Percentiles rank a stretch among this genome's conserved stretches.
Evolutionary conservation across 1,140 invertebrate genomes (phyloP).

Genomic region (Diachasmimorpha longicaudata): DNA sequence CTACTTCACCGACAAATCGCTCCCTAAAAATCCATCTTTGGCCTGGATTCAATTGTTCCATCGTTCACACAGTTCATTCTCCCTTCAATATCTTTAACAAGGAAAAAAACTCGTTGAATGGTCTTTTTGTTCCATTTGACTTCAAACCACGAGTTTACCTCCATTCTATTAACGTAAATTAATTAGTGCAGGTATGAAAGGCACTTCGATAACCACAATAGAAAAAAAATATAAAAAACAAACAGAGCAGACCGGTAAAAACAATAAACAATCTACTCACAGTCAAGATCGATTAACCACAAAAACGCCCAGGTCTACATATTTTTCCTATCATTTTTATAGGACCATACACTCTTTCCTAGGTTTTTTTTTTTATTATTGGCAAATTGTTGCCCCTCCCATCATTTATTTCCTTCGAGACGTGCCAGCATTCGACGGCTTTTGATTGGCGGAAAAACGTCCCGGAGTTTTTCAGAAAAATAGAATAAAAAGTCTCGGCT

Average conservation of each 20-base stretch:
- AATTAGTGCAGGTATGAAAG: not conserved
- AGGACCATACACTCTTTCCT: constrained; percentile 5
- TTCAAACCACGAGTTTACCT: not conserved
- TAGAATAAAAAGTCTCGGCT: not conserved
- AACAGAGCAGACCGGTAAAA: not conserved
- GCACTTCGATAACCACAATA: not conserved
- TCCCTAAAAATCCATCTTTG: too few species aligned
- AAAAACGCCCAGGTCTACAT: not conserved
- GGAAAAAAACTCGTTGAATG: not conserved
- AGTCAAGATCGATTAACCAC: constrained; percentile 17
- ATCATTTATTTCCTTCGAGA: not conserved
- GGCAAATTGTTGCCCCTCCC: not conserved
- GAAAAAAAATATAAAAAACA: constrained; percentile 5
- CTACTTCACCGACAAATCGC: too few species aligned
- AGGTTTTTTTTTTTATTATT: constrained; percentile 6
- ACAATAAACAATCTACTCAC: constrained; percentile 20
- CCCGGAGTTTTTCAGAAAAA: not conserved
- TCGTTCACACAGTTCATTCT: too few species aligned
- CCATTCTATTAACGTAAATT: not conserved
- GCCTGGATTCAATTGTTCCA: too few species aligned
- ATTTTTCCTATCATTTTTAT: constrained; percentile 2
- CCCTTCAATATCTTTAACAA: not conserved
- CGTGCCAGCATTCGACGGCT: not conserved
- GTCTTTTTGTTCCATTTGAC: not conserved
- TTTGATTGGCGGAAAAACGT: not conserved